phyloP scores from a whole-genome alignment of 92 coral and sea anemone species.

The Montipora capitata region DNA sequence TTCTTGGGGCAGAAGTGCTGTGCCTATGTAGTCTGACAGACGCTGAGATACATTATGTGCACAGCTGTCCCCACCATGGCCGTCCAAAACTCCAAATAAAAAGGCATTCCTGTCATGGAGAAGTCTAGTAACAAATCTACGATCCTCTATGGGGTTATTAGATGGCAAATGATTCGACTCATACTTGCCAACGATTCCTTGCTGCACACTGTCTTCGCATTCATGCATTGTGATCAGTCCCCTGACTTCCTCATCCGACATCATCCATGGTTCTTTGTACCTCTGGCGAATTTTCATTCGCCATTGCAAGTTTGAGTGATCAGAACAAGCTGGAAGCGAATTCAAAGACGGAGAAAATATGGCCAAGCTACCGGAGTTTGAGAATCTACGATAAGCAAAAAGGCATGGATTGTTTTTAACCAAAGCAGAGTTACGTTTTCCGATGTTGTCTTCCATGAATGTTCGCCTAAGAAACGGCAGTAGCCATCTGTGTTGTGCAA shows the following conservation, averaged over 20 bases:
- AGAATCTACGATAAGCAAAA: neutral
- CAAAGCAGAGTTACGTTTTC: neutral
- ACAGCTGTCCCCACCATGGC: conserved; percentile 91
- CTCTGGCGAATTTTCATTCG: conserved; percentile 20
- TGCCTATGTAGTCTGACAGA: conserved; percentile 83
- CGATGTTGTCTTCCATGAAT: neutral
- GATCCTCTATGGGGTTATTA: conserved; percentile 88
- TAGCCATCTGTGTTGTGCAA: neutral
- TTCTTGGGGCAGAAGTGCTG: conserved; percentile 73
- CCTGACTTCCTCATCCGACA: conserved; percentile 83
- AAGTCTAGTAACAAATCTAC: conserved; percentile 81
- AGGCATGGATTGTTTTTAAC: neutral
- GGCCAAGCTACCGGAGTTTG: conserved; percentile 9
- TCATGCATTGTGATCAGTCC: conserved; percentile 78
- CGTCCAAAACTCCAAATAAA: conserved; percentile 92
- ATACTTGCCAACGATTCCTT: conserved; percentile 77
- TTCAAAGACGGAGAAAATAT: neutral
- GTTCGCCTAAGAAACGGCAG: neutral
- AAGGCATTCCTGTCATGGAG: conserved; percentile 81
- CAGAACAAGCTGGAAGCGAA: neutral
- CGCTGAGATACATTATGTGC: conserved; percentile 91
- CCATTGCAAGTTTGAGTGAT: conserved; percentile 5
- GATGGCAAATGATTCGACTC: conserved; percentile 88
- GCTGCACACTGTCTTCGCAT: conserved; percentile 48
- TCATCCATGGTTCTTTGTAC: conserved; percentile 90